Base-by-base conservation (phyloP, 2,797 vertebrate genomes). In the Propithecus deckenii region DNA sequence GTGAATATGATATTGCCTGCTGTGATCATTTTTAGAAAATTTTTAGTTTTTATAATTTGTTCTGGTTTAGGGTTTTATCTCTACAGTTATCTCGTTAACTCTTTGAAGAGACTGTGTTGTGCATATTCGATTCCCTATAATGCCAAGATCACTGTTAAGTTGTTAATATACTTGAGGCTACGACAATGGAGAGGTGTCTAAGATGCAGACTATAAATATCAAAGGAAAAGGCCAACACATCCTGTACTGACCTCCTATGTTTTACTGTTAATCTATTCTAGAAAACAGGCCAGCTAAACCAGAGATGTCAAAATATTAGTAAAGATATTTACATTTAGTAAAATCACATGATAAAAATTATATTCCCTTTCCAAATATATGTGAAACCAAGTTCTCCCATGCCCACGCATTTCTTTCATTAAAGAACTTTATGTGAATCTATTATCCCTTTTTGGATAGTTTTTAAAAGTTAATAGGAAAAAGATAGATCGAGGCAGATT, bases 401-500 rank as follows among this genome's bases (percentile, higher is more conserved):
- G 25, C 3, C 12, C 30, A 7, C 87, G 23, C 41, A 0, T 0
- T 93, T 13, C 59, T 94, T 95, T 92, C 52, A 43, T 67, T 30
- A 43, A 85, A 63, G 35, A 91, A 20, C 11, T 41, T 57, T 97
- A 63, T 89, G 30, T 69, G 57, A 96, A 90, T 43, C 18, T 52
- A 71, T 30, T 71, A 55, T 25, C 50, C 22, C n/a, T 89, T 0
- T 69, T 78, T 88, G 86, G 32, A 22, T 74, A 43, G 20, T 1
- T 81, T 95, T 91, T 74, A 35, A 90, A 23, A 80, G 35, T 80
- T 95, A 93, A 76, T 93, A 95, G 63, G 48, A 75, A 76, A 92
- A 97, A 97, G 38, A 97, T 95, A 98, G 97, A 89, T 89, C 18
- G 55, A 96, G 97, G 72, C 41, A 86, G 75, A 65, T 88, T 96